Evolutionary conservation across 2,888 invertebrate genomes (phyloP), one percentile per base, ranked within the genome.

Genomic region (Cantharis flavilabris): DNA sequence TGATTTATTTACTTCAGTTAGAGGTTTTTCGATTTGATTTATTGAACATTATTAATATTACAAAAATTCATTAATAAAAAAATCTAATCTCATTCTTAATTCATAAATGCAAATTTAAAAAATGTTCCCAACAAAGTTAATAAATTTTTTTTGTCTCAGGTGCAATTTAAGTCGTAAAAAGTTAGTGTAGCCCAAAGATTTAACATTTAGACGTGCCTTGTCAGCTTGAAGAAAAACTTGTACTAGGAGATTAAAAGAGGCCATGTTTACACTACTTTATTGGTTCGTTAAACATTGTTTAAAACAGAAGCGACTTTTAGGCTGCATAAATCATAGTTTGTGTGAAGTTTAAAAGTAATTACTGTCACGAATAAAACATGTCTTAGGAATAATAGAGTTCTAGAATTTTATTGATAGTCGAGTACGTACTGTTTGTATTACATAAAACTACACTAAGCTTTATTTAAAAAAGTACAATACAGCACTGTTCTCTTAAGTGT

Each of bases 251-350:
- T 67, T 67, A 67, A 67, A 67, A 67, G 65, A 67, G 65, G 26
- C 65, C 26, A 67, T 67, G 65, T 67, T 67, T 67, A 26, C 65
- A 67, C 26, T 67, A 67, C 26, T 67, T 67, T 26, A 67, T 67
- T 67, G 20, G 16, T 20, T 67, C 18, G 18, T 23, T 67, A 67
- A 67, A 67, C 23, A 23, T 67, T n/a, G 14, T 67, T 67, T 67
- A 23, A 23, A 67, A 67, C 20, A 67, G 65, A 67, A 23, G 20
- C 65, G 65, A 67, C 16, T 67, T 33, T 67, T 67, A 67, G 9
- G 23, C 16, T 30, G 69, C 49, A 73, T 76, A 76, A 76, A 73
- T 76, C 76, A 76, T 65, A 73, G 73, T 73, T 76, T 70, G 73
- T 20, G 73, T 49, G 70, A 76, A 73, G 73, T 64, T 76, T 49